phyloP scores from a whole-genome alignment of 2,888 invertebrate species.

The Pollenia angustigena region DNA sequence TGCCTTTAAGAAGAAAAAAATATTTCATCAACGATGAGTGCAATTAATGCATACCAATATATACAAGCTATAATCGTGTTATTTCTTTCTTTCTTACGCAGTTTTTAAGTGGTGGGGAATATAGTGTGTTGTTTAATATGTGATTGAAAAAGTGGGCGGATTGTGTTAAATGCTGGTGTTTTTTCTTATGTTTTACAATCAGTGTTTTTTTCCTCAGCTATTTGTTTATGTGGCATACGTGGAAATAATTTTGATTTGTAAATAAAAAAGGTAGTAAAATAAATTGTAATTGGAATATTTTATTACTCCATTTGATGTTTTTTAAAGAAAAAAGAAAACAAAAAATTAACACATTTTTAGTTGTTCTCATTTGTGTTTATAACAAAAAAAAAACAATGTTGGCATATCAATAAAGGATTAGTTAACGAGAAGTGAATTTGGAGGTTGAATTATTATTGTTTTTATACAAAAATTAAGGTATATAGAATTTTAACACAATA shows the following conservation, averaged over 20 bases:
- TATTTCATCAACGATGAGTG: constrained; percentile 22
- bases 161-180: constrained; percentile 68
- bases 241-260: constrained; percentile 56
- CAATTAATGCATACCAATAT: constrained; percentile 47
- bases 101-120: constrained; percentile 2
- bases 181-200: constrained; percentile 60
- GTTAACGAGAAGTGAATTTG: constrained; percentile 13
- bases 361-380: background rate
- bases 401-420: constrained; percentile 16
- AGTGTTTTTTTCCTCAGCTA: constrained; percentile 51
- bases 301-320: background rate
- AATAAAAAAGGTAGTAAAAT: constrained; percentile 20
- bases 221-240: constrained; percentile 79
- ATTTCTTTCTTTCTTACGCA: constrained; percentile 54
- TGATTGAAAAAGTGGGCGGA: constrained; percentile 71
- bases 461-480: background rate
- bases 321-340: too few relatives aligned
- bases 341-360: too few relatives aligned
- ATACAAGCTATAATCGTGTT: constrained; percentile 29
- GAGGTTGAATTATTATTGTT: background rate
- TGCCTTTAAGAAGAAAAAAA: constrained; percentile 14
- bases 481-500: too few relatives aligned
- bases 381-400: constrained; percentile 1
- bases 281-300: background rate
- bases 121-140: background rate